phyloP scores from a whole-genome alignment of 2,888 invertebrate genomes.

The Eugnorisma glareosa region DNA sequence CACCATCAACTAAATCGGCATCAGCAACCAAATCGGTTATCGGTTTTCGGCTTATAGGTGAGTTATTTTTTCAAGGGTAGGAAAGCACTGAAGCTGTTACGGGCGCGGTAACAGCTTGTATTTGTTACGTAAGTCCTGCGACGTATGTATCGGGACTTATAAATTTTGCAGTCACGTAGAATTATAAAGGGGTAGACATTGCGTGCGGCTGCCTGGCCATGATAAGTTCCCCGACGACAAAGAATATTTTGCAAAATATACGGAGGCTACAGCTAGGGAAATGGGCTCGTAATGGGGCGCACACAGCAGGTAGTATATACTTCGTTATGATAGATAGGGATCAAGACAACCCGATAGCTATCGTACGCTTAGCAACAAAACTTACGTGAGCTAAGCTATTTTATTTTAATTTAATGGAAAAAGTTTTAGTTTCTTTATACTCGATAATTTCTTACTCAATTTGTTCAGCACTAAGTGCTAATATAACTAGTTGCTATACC shows the following conservation, averaged over 20 bases:
- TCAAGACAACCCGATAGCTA: slow-evolving; percentile 69
- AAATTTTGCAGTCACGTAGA: slow-evolving; percentile 73
- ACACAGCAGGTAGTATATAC: slow-evolving; percentile 42
- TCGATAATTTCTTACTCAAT: slow-evolving; percentile 9
- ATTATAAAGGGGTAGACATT: slow-evolving; percentile 75
- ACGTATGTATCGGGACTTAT: slow-evolving; percentile 72
- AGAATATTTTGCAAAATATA: slow-evolving; percentile 77
- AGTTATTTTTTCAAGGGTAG: slow-evolving; percentile 50
- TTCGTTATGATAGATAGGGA: slow-evolving; percentile 61
- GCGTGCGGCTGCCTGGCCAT: slow-evolving; percentile 77
- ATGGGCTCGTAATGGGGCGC: slow-evolving; percentile 68
- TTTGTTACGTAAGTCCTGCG: slow-evolving; percentile 76
- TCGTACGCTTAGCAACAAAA: slow-evolving; percentile 41
- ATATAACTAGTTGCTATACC: not conserved
- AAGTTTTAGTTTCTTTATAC: not conserved
- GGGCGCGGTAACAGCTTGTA: slow-evolving; percentile 71
- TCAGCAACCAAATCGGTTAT: too few species aligned
- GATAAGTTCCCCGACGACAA: slow-evolving; percentile 78
- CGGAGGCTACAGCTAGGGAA: slow-evolving; percentile 74
- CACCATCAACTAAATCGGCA: too few species aligned
- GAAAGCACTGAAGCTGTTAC: slow-evolving; percentile 39
- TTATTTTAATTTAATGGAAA: slow-evolving; percentile 26
- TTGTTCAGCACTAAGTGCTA: not conserved
- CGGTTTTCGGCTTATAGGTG: slow-evolving; percentile 21
- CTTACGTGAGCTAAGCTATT: slow-evolving; percentile 43